These are phyloP conservation scores for Doris montereyensis DNA, from an alignment of 2,888 invertebrate genomes.

Conservation along the genomic window DNA sequence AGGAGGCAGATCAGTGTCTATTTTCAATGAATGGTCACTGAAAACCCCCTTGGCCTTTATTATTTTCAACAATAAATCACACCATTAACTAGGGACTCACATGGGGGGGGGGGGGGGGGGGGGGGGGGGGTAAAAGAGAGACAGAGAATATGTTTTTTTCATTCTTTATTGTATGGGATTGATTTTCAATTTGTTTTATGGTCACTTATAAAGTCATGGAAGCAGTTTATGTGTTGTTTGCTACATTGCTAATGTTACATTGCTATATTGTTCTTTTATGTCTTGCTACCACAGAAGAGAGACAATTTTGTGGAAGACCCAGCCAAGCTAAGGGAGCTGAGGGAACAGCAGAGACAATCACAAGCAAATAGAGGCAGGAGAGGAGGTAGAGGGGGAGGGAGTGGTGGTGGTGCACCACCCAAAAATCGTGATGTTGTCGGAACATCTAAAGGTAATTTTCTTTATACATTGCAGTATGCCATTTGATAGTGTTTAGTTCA, in stretches of 20 bases:
- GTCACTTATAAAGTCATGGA: not conserved
- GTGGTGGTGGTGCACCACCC: slow-evolving; percentile 4
- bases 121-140: too few species aligned
- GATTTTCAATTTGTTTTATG: not conserved
- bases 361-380: slow-evolving; percentile 9
- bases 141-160: too few species aligned
- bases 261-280: not conserved
- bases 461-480: not conserved
- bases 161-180: not conserved
- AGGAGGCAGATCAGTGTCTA: too few species aligned
- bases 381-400: slow-evolving; percentile 2
- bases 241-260: too few species aligned
- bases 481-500: too few species aligned
- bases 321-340: slow-evolving; percentile 62
- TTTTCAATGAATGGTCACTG: too few species aligned
- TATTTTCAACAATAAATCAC: too few species aligned
- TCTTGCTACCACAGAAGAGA: slow-evolving; percentile 16
- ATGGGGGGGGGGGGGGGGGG: too few species aligned
- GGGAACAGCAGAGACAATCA: slow-evolving; percentile 52
- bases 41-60: too few species aligned
- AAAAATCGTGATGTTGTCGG: slow-evolving; percentile 31
- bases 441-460: slow-evolving; percentile 27
- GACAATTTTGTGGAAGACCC: slow-evolving; percentile 67
- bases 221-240: not conserved
- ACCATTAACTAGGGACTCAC: too few species aligned